These are phyloP conservation scores for Smittia sp. DNA, from an alignment of 2,888 invertebrate genomes.

Conservation along the genomic window DNA sequence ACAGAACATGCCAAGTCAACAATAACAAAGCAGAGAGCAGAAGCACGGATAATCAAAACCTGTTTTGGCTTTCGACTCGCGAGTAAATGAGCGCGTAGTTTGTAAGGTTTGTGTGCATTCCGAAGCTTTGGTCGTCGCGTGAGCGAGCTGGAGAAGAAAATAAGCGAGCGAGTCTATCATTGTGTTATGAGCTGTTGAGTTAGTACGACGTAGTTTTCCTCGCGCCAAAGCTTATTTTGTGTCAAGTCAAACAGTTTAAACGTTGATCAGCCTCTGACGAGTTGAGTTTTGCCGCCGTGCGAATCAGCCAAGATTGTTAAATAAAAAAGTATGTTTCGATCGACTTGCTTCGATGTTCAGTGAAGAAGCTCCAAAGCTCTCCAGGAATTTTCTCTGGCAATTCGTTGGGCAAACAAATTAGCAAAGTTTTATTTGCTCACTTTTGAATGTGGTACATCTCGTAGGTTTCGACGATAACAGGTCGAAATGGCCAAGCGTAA, in stretches of 20 bases:
- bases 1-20: conserved; percentile 34
- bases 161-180: neutral
- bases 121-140: neutral
- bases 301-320: no score
- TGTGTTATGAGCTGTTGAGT: conserved; percentile 18
- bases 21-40: conserved; percentile 7
- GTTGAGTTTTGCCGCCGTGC: no score
- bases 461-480: neutral
- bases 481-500: neutral
- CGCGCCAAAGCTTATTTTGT: neutral
- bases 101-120: neutral
- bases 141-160: neutral
- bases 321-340: no score
- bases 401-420: neutral
- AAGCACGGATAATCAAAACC: conserved; percentile 20
- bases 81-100: conserved; percentile 13
- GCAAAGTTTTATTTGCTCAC: neutral
- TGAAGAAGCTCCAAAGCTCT: no score
- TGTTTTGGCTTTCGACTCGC: conserved; percentile 7
- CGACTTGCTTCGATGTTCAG: no score
- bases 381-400: neutral
- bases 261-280: neutral
- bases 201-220: neutral
- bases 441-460: neutral
- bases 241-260: neutral